These are phyloP conservation scores for Erythrolamprus reginae DNA, from an alignment of 2,113 vertebrate genomes.

Conservation along the genomic window DNA sequence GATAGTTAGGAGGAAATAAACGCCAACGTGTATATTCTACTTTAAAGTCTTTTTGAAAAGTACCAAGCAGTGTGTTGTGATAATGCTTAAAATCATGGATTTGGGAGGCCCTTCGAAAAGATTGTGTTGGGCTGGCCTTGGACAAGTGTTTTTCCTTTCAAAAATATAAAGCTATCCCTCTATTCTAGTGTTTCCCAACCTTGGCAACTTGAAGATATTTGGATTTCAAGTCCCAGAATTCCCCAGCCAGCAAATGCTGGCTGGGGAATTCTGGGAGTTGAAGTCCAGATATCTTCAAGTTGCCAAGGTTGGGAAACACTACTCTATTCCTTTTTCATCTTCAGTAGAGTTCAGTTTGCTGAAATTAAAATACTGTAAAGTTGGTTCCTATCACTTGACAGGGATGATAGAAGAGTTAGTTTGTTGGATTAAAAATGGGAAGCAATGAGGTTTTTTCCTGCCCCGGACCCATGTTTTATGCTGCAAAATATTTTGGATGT, in stretches of 20 bases:
- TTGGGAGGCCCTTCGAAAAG: neutral
- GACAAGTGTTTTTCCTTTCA: neutral
- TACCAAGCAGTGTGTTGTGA: neutral
- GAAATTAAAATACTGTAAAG: neutral
- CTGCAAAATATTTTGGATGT: neutral
- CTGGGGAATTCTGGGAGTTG: too few relatives aligned
- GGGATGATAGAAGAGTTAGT: neutral
- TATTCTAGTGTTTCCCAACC: too few relatives aligned
- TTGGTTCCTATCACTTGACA: neutral
- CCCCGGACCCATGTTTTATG: neutral
- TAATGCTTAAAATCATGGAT: neutral
- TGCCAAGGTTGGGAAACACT: too few relatives aligned
- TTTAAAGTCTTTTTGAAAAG: neutral
- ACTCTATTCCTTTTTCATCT: neutral
- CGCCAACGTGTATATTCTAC: neutral
- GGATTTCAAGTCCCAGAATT: too few relatives aligned
- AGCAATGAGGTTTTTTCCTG: neutral
- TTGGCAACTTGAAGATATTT: too few relatives aligned
- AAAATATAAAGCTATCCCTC: neutral
- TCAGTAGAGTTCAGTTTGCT: neutral
- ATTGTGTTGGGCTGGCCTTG: neutral
- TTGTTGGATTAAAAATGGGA: neutral
- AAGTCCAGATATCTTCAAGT: too few relatives aligned
- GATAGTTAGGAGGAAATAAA: neutral
- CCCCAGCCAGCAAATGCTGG: too few relatives aligned